These are phyloP conservation scores for Hybos culiciformis DNA, from an alignment of 2,888 invertebrate genomes.

Conservation along the genomic window DNA sequence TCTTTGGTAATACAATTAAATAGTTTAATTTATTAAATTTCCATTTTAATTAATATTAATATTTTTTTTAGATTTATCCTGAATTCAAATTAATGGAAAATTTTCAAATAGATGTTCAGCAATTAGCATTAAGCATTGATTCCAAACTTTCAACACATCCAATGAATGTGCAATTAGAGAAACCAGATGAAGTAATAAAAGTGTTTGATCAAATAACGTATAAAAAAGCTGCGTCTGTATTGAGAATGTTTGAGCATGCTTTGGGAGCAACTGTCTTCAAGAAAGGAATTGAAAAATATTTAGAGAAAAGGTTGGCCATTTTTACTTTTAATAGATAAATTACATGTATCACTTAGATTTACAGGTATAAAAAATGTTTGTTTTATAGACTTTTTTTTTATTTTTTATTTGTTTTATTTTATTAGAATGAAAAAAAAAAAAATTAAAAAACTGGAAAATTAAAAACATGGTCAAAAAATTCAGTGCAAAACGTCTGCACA, in stretches of 20 bases:
- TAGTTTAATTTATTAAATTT: too few species aligned
- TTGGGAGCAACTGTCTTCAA: constrained; percentile 19
- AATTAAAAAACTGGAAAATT: too few species aligned
- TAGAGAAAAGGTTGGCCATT: constrained; percentile 19
- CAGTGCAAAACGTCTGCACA: too few species aligned
- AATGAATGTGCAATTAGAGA: constrained; percentile 65
- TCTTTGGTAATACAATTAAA: too few species aligned
- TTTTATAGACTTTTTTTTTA: too few species aligned
- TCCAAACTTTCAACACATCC: constrained; percentile 62
- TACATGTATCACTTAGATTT: too few species aligned
- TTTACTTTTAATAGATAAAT: too few species aligned
- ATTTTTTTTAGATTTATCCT: constrained; percentile 35
- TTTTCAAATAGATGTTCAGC: constrained; percentile 52
- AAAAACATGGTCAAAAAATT: too few species aligned
- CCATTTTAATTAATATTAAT: not conserved
- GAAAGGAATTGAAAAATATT: constrained; percentile 18
- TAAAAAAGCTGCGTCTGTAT: constrained; percentile 42
- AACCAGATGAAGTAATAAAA: constrained; percentile 67
- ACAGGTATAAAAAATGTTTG: too few species aligned
- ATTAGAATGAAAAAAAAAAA: too few species aligned
- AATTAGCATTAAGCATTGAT: constrained; percentile 19
- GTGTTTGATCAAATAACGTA: constrained; percentile 77
- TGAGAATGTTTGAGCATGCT: constrained; percentile 23
- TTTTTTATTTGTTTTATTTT: too few species aligned
- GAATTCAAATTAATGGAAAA: constrained; percentile 60